phyloP scores from a whole-genome alignment of 2,888 invertebrate species.

The Thecophora atra region DNA sequence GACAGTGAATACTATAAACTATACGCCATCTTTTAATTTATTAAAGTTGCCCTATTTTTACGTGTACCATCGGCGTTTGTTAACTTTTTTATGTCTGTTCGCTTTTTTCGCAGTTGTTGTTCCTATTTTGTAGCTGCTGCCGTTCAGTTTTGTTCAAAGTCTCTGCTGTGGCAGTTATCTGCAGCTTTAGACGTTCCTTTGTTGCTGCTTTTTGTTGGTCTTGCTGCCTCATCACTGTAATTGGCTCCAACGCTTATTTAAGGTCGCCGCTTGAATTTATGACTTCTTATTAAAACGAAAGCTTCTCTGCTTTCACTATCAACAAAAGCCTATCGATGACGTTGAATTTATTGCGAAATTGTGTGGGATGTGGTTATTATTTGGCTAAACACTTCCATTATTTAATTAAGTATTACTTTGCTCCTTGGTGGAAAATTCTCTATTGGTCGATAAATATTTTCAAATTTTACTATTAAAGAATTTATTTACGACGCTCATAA shows the following conservation, averaged over 20 bases:
- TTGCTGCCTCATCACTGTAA: not conserved
- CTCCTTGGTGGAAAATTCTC: too few relatives aligned
- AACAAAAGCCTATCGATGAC: not conserved
- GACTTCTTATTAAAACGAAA: not conserved
- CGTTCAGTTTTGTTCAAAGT: too few relatives aligned
- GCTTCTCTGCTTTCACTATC: not conserved
- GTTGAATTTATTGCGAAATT: not conserved
- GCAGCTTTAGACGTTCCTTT: not conserved
- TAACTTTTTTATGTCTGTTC: not conserved
- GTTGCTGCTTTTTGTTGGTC: not conserved
- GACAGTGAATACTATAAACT: constrained; percentile 15
- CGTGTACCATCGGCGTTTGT: not conserved
- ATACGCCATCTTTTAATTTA: constrained; percentile 38
- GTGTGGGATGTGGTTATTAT: not conserved
- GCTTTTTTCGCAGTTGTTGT: not conserved
- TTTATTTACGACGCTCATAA: too few relatives aligned
- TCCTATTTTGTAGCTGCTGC: too few relatives aligned
- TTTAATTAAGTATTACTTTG: too few relatives aligned
- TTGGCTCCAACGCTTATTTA: not conserved
- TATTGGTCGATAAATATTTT: too few relatives aligned
- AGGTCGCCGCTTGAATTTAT: not conserved
- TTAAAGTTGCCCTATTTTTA: constrained; percentile 31
- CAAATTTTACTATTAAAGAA: too few relatives aligned
- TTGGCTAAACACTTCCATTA: too few relatives aligned
- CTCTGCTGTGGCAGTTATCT: too few relatives aligned